These are phyloP conservation scores for Drepanosiphum platanoidis DNA, from an alignment of 2,888 invertebrate genomes.

Conservation along the genomic window DNA sequence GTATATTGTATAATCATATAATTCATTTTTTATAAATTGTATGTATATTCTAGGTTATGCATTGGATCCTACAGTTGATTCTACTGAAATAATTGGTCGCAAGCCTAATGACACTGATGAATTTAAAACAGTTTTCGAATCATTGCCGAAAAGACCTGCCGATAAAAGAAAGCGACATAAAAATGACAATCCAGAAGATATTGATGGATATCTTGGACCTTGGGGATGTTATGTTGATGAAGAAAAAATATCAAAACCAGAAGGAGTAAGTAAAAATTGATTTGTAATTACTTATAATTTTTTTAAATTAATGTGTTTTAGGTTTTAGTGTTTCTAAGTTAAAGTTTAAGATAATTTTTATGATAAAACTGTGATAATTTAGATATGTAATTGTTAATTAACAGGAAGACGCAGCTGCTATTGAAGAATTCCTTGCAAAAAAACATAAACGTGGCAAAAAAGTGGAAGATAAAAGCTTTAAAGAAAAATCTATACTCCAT, in stretches of 20 bases:
- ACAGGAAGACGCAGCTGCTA: constrained; percentile 87
- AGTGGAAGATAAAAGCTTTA: constrained; percentile 90
- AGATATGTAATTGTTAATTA: constrained; percentile 50
- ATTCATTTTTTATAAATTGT: not conserved
- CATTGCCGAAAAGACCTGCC: constrained; percentile 75
- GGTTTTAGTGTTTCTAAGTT: not conserved
- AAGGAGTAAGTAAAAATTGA: constrained; percentile 78
- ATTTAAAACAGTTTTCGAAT: constrained; percentile 90
- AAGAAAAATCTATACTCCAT: constrained; percentile 94
- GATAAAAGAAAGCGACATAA: constrained; percentile 85
- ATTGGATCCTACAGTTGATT: constrained; percentile 83
- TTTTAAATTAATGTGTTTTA: not conserved
- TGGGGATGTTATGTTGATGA: constrained; percentile 97
- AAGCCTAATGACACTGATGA: constrained; percentile 46
- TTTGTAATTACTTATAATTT: no score
- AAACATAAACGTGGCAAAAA: constrained; percentile 86
- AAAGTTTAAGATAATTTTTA: not conserved
- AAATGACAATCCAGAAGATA: constrained; percentile 90
- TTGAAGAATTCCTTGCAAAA: constrained; percentile 94
- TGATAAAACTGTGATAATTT: not conserved
- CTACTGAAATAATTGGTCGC: constrained; percentile 58
- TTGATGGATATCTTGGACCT: constrained; percentile 95
- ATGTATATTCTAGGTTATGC: constrained; percentile 80
- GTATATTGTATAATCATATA: not conserved
- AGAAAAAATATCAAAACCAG: constrained; percentile 85